These are phyloP conservation scores for Brachyalestes nurse DNA, from an alignment of 2,797 vertebrate genomes.

Conservation along the genomic window DNA sequence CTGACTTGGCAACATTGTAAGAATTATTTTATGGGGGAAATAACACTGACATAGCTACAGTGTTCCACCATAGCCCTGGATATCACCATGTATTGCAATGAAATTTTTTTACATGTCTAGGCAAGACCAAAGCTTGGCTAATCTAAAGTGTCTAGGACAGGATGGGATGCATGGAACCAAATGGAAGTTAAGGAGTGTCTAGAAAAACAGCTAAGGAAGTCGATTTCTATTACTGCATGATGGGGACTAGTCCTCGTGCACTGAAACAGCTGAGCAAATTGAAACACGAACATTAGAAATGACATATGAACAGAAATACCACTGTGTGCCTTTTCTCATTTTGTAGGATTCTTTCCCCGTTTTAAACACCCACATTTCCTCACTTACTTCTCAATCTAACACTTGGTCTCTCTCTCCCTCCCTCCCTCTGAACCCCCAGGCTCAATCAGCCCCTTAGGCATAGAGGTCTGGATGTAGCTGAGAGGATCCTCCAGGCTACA, in stretches of 20 bases:
- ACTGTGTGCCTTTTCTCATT: constrained; percentile 23
- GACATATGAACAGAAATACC: constrained; percentile 51
- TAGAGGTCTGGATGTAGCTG: constrained; percentile 35
- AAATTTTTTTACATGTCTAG: constrained; percentile 11
- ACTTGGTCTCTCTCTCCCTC: neutral
- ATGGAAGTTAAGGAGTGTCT: constrained; percentile 6
- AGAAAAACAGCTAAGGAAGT: constrained; percentile 25
- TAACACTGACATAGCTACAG: neutral
- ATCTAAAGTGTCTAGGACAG: constrained; percentile 9
- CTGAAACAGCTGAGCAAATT: constrained; percentile 25
- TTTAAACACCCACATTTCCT: constrained; percentile 22
- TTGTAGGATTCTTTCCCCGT: constrained; percentile 23
- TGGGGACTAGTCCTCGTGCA: constrained; percentile 11
- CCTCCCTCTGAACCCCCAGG: constrained; percentile 15
- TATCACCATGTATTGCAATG: neutral
- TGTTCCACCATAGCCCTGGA: neutral
- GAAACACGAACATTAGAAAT: constrained; percentile 49
- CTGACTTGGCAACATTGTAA: neutral
- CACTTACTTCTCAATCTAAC: constrained; percentile 9
- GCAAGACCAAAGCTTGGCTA: constrained; percentile 16
- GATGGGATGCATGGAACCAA: neutral
- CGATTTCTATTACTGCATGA: constrained; percentile 20
- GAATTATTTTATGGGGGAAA: neutral
- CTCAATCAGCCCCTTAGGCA: constrained; percentile 34
- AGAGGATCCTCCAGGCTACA: constrained; percentile 44